Percentiles rank a stretch among this genome's conserved stretches.
phyloP scores from a whole-genome alignment of 2,888 invertebrate genomes.

The Cataglyphis livida region DNA sequence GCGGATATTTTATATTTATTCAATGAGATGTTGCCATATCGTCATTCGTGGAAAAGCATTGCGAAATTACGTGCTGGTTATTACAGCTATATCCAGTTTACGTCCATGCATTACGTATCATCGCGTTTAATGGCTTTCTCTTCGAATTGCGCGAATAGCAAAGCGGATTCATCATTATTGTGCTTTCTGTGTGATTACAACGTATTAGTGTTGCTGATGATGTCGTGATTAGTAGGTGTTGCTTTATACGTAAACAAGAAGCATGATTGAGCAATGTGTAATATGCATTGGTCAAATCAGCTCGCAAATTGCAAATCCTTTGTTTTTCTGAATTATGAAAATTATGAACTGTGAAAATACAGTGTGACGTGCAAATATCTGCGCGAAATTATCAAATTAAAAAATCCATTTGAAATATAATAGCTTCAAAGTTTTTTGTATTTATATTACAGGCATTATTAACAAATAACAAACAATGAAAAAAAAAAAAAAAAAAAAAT shows the following conservation, averaged over 20 bases:
- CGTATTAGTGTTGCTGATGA: slow-evolving; percentile 33
- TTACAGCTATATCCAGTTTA: slow-evolving; percentile 27
- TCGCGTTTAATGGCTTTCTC: slow-evolving; percentile 43
- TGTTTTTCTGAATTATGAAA: neutral
- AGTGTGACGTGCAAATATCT: neutral
- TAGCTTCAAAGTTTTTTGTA: neutral
- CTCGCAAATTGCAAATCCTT: neutral
- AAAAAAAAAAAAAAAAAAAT: neutral
- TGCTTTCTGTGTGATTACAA: slow-evolving; percentile 38
- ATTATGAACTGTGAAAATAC: neutral
- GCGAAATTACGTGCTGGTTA: slow-evolving; percentile 19
- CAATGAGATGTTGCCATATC: slow-evolving; percentile 11
- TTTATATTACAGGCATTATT: neutral
- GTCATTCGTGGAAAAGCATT: slow-evolving; percentile 27
- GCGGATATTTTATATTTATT: slow-evolving; percentile 22
- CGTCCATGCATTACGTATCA: slow-evolving; percentile 39
- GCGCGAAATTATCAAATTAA: neutral
- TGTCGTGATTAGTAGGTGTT: slow-evolving; percentile 25
- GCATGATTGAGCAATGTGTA: neutral
- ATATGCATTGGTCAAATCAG: neutral
- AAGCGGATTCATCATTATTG: slow-evolving; percentile 20
- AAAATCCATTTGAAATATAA: neutral
- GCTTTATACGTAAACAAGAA: slow-evolving; percentile 16
- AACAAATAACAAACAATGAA: neutral
- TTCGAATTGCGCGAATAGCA: slow-evolving; percentile 35